These are phyloP conservation scores for Acleris laterana DNA, from an alignment of 2,888 invertebrate genomes.

Conservation along the genomic window DNA sequence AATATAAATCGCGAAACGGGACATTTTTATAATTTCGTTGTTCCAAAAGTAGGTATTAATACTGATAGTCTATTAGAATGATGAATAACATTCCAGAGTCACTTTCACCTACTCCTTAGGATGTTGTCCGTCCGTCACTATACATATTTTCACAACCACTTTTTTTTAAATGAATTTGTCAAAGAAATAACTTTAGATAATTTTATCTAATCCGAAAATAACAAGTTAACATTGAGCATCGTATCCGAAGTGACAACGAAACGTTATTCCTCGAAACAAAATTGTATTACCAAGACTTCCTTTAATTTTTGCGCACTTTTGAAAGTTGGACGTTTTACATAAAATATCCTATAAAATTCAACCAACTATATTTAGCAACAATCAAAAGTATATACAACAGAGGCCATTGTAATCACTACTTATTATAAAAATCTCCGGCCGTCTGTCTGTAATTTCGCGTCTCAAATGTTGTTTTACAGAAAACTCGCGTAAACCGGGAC, in stretches of 20 bases:
- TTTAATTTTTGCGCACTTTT: neutral
- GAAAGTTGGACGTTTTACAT: neutral
- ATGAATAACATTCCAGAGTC: slow-evolving; percentile 77
- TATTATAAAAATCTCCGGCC: neutral
- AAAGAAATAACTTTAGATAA: slow-evolving; percentile 52
- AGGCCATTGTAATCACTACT: slow-evolving; percentile 13
- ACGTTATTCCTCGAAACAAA: slow-evolving; percentile 67
- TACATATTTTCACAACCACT: slow-evolving; percentile 77
- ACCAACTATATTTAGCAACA: slow-evolving; percentile 14
- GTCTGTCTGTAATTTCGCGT: too few relatives aligned
- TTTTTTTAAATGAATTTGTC: slow-evolving; percentile 57
- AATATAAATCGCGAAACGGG: slow-evolving; percentile 34
- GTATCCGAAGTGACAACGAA: slow-evolving; percentile 71
- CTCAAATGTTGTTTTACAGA: too few relatives aligned
- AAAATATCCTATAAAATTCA: neutral
- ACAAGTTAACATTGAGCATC: slow-evolving; percentile 76
- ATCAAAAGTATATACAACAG: slow-evolving; percentile 14
- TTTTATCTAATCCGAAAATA: slow-evolving; percentile 57
- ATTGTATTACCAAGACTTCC: neutral
- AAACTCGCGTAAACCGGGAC: too few relatives aligned
- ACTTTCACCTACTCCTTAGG: slow-evolving; percentile 55
- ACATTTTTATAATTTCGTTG: slow-evolving; percentile 44
- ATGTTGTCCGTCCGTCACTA: slow-evolving; percentile 56
- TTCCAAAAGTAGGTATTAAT: slow-evolving; percentile 47
- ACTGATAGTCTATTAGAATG: slow-evolving; percentile 43